Conservation (phyloP, 1,140 invertebrate genomes). For the Phymorhynchus buccinoides region DNA sequence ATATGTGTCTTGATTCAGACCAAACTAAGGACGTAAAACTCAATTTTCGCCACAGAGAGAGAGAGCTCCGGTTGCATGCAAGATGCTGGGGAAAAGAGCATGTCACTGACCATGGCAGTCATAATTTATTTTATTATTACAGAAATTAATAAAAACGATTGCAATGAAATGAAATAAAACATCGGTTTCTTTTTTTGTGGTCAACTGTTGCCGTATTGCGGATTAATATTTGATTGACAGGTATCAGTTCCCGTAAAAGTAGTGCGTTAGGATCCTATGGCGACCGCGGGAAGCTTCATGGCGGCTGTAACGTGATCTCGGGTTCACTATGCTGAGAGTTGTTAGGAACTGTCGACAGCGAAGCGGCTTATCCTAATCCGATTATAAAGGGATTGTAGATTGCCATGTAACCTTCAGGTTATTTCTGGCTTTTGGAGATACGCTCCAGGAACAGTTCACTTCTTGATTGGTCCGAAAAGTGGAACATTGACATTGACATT, state of each 20-base stretch:
- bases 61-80: too few species aligned
- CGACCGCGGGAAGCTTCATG: constrained; percentile 26
- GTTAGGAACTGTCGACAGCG: constrained; percentile 9
- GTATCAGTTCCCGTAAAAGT: background rate
- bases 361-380: constrained; percentile 1
- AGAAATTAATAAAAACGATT: too few species aligned
- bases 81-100: too few species aligned
- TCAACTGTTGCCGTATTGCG: background rate
- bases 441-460: background rate
- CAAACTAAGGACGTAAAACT: too few species aligned
- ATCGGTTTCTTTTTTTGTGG: too few species aligned
- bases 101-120: too few species aligned
- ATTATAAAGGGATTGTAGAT: background rate
- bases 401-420: background rate
- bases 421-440: background rate
- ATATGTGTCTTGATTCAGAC: too few species aligned
- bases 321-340: background rate
- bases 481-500: too few species aligned
- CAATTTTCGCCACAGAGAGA: too few species aligned
- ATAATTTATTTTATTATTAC: too few species aligned
- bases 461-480: too few species aligned
- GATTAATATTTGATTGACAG: background rate
- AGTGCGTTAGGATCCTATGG: constrained; percentile 37
- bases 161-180: too few species aligned
- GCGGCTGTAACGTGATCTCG: constrained; percentile 23